Percentiles rank a stretch among this genome's conserved stretches.
Conservation (phyloP, 2,888 invertebrate genomes). For the Drymonia ruficornis region DNA sequence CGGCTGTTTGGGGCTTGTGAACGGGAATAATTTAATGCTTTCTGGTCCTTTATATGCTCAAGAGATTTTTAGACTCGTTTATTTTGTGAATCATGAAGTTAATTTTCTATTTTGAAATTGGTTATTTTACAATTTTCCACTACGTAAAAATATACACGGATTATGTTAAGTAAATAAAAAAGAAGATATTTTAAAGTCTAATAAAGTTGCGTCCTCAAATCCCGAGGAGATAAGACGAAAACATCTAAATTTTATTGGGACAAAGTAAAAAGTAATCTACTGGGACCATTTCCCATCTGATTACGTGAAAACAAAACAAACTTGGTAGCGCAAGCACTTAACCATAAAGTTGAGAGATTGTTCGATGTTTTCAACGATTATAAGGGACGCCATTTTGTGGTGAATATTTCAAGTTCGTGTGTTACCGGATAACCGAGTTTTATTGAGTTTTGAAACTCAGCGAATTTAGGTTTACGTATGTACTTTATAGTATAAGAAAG, state of each 20-base stretch:
- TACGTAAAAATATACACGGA: neutral
- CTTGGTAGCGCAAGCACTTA: constrained; percentile 13
- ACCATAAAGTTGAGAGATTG: constrained; percentile 13
- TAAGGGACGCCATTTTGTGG: constrained; percentile 13
- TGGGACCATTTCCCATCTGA: constrained; percentile 15
- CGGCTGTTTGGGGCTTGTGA: too few species aligned
- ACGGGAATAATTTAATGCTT: too few species aligned
- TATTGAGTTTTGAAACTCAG: neutral
- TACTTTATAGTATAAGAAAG: too few species aligned
- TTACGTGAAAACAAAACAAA: constrained; percentile 23
- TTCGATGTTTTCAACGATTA: constrained; percentile 13
- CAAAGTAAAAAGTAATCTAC: constrained; percentile 20
- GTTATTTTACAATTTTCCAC: too few species aligned
- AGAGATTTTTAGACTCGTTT: too few species aligned
- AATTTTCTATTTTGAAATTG: too few species aligned
- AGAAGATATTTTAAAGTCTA: neutral
- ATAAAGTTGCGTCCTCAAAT: neutral
- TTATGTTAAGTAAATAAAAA: neutral
- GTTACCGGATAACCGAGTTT: neutral
- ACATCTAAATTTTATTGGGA: constrained; percentile 13
- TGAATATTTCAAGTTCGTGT: constrained; percentile 15
- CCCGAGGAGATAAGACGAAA: constrained; percentile 7
- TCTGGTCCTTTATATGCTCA: too few species aligned
- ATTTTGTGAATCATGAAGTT: too few species aligned
- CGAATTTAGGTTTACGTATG: neutral